Evolutionary conservation across 2,888 invertebrate genomes (phyloP).

Genomic region (Aphidius colemani): DNA sequence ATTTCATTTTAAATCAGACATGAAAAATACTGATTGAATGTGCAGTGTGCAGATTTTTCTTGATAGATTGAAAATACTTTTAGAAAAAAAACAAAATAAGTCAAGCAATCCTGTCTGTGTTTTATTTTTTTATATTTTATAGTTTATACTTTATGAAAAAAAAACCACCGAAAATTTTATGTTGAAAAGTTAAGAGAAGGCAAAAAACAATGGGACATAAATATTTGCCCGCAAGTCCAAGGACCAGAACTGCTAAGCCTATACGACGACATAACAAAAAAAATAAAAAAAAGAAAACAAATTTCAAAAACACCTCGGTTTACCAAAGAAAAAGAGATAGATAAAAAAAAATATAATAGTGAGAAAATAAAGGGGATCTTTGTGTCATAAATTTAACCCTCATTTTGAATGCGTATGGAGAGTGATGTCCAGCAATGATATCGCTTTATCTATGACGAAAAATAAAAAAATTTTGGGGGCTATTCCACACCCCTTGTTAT

Average conservation of each 20-base stretch:
- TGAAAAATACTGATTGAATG: conserved; percentile 16
- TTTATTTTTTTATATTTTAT: too few relatives aligned
- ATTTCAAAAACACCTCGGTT: too few relatives aligned
- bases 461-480: neutral
- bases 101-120: too few relatives aligned
- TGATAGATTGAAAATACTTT: conserved; percentile 13
- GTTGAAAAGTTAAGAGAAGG: too few relatives aligned
- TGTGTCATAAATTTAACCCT: conserved; percentile 16
- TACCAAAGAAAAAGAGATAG: neutral
- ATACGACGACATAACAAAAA: too few relatives aligned
- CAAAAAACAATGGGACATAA: too few relatives aligned
- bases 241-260: too few relatives aligned
- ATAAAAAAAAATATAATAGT: neutral
- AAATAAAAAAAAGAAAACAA: too few relatives aligned
- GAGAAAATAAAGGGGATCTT: conserved; percentile 14
- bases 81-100: neutral
- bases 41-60: conserved; percentile 5
- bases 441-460: conserved; percentile 24
- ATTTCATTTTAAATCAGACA: conserved; percentile 1
- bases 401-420: neutral
- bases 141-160: too few relatives aligned
- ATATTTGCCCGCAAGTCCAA: too few relatives aligned
- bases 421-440: conserved; percentile 17
- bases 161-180: too few relatives aligned
- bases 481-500: too few relatives aligned